Conservation (phyloP, 2,888 invertebrate genomes). For the Gonocerus acuteangulatus region DNA sequence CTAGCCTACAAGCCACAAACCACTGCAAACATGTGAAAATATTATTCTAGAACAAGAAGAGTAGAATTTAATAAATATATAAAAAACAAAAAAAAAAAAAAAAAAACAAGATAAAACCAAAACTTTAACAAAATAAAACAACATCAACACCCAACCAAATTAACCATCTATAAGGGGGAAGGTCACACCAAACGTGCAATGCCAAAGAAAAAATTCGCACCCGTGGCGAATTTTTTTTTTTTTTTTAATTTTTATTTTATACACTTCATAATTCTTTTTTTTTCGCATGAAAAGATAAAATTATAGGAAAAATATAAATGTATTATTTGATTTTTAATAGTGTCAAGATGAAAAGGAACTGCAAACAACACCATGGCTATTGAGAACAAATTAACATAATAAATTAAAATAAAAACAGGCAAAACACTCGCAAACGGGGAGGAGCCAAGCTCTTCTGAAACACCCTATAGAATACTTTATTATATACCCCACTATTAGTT, state of each 20-base stretch:
- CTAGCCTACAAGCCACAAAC: conserved; percentile 37
- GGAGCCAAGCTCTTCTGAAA: conserved; percentile 23
- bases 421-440: conserved; percentile 25
- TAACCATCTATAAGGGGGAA: conserved; percentile 27
- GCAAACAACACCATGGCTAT: conserved; percentile 31
- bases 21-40: conserved; percentile 33
- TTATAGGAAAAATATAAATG: neutral
- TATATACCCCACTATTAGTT: too few species aligned
- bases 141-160: conserved; percentile 34
- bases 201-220: conserved; percentile 14
- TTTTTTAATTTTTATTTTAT: conserved; percentile 1
- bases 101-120: conserved; percentile 23
- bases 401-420: conserved; percentile 21
- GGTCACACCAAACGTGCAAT: conserved; percentile 35
- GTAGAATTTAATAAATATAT: conserved; percentile 21
- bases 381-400: conserved; percentile 14
- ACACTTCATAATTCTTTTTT: neutral
- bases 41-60: conserved; percentile 22
- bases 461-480: too few species aligned
- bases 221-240: conserved; percentile 10
- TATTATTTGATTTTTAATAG: conserved; percentile 24
- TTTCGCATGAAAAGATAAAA: neutral
- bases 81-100: conserved; percentile 20
- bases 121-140: conserved; percentile 24
- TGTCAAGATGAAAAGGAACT: conserved; percentile 27